A percentile compares a stretch with the other conserved stretches of the same genome.
Evolutionary conservation across 2,113 vertebrate genomes (phyloP).

Genomic region (Nettapus auritus): DNA sequence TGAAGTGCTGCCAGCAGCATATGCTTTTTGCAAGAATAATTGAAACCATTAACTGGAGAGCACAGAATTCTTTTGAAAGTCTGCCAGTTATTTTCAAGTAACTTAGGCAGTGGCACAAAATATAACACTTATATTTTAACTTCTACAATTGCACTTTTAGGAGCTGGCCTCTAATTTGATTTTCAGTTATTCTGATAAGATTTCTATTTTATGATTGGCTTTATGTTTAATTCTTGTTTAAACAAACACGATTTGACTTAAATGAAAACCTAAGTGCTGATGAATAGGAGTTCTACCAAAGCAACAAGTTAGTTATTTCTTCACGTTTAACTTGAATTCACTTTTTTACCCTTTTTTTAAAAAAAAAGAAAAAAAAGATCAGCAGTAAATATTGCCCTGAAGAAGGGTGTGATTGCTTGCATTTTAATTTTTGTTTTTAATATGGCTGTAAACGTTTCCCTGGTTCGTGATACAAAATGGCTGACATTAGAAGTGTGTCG

Average conservation of each 20-base stretch:
- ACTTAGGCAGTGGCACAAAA: constrained; percentile 79
- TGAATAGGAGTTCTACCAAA: constrained; percentile 81
- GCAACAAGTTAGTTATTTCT: constrained; percentile 77
- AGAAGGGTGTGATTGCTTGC: constrained; percentile 58
- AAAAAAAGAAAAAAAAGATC: constrained; percentile 32
- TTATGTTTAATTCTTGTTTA: constrained; percentile 79
- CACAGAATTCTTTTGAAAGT: constrained; percentile 79
- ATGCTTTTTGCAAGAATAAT: constrained; percentile 79
- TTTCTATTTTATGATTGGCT: constrained; percentile 82
- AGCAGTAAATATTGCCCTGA: constrained; percentile 45
- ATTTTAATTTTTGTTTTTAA: constrained; percentile 73
- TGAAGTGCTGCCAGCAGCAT: constrained; percentile 72
- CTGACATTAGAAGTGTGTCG: constrained; percentile 99
- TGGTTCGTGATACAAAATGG: constrained; percentile 98
- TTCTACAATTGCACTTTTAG: constrained; percentile 81
- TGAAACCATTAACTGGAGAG: constrained; percentile 80
- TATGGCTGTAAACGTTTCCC: constrained; percentile 91
- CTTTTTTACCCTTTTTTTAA: constrained; percentile 74
- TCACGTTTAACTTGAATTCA: constrained; percentile 78
- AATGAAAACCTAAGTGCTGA: constrained; percentile 82
- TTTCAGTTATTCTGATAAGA: constrained; percentile 79
- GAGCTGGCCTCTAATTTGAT: constrained; percentile 81
- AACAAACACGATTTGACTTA: constrained; percentile 76
- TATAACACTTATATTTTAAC: constrained; percentile 77
- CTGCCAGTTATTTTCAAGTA: constrained; percentile 77